phyloP scores from a whole-genome alignment of 2,888 invertebrate genomes.

The Melanostoma mellinum region DNA sequence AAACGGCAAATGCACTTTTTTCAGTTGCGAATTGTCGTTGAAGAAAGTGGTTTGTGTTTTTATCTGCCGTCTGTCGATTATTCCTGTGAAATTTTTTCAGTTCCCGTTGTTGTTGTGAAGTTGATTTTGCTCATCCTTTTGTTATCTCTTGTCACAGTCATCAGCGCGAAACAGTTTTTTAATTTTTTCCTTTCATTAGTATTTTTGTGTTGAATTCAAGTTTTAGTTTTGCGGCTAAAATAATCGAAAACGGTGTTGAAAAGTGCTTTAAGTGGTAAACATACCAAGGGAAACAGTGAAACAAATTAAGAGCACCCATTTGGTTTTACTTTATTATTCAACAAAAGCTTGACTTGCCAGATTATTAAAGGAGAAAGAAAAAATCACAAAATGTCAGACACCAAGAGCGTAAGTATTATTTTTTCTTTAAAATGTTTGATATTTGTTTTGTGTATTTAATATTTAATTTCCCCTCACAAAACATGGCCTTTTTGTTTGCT shows the following conservation, averaged over 20 bases:
- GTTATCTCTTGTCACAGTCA: conserved; percentile 55
- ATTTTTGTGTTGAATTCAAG: conserved; percentile 30
- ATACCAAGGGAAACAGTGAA: conserved; percentile 22
- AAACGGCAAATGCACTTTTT: conserved; percentile 1
- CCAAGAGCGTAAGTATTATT: conserved; percentile 66
- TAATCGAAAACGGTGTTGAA: not conserved
- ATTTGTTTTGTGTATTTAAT: conserved; percentile 1
- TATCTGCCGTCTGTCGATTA: not conserved
- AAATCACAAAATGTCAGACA: conserved; percentile 67
- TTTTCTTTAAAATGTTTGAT: not conserved
- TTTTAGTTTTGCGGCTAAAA: not conserved
- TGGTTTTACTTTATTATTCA: conserved; percentile 17
- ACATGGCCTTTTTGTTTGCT: conserved; percentile 16
- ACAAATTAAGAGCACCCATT: not conserved
- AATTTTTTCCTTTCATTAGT: conserved; percentile 32
- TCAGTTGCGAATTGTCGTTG: conserved; percentile 62
- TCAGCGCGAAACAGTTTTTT: conserved; percentile 49
- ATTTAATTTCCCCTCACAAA: not conserved
- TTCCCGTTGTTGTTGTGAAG: conserved; percentile 68
- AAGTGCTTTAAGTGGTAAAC: not conserved
- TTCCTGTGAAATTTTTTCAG: conserved; percentile 65
- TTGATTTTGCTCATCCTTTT: conserved; percentile 68
- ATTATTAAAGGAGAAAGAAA: conserved; percentile 25
- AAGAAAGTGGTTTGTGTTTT: conserved; percentile 43
- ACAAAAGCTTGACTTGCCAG: conserved; percentile 30